Percentiles rank a stretch among this genome's conserved stretches.
Conservation (phyloP, 1,140 invertebrate genomes). For the Helicorthomorpha holstii region DNA sequence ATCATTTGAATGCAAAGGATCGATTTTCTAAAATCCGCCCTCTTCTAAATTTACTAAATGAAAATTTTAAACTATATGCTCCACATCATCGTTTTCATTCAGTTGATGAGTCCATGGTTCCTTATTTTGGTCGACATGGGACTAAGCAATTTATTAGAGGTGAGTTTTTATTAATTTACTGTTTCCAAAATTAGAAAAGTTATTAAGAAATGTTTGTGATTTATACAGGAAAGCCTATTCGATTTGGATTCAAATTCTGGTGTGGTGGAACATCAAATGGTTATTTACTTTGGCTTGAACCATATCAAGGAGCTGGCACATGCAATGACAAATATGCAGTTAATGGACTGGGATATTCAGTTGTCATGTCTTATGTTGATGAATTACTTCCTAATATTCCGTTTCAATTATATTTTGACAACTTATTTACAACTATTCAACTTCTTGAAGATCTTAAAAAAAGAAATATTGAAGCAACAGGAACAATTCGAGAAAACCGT, state of each 20-base stretch:
- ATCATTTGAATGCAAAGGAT: not conserved
- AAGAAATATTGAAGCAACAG: not conserved
- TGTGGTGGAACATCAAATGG: not conserved
- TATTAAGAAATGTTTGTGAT: too few species aligned
- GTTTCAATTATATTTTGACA: not conserved
- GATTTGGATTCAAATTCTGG: not conserved
- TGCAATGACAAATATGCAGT: not conserved
- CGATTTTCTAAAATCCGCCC: not conserved
- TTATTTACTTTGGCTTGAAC: not conserved
- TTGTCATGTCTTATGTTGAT: not conserved
- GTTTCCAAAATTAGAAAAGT: too few species aligned
- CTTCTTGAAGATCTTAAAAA: not conserved
- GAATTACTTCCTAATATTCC: not conserved
- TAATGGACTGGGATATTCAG: not conserved
- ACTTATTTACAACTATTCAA: not conserved
- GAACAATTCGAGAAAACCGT: not conserved
- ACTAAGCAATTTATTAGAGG: not conserved
- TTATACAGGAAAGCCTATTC: not conserved
- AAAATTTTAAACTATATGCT: not conserved
- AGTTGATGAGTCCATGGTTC: not conserved
- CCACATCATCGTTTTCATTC: not conserved
- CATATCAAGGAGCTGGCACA: not conserved
- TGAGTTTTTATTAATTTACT: too few species aligned
- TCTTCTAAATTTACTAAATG: not conserved
- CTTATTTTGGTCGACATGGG: not conserved